A percentile compares a stretch with the other conserved stretches of the same genome.
Conservation (phyloP, 2,797 vertebrate genomes). For the Hydrophis major region DNA sequence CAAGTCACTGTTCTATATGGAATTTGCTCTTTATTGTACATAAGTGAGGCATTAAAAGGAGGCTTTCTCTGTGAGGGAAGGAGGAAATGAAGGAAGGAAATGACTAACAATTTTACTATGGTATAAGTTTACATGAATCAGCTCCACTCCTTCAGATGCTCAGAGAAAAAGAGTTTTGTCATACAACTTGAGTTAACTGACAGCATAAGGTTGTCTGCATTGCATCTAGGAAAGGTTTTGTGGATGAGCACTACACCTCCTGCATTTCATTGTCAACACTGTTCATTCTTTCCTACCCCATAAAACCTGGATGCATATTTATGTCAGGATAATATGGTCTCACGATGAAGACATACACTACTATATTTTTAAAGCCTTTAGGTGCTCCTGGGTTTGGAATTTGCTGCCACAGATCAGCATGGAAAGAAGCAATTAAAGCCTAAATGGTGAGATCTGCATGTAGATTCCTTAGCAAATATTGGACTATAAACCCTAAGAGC, state of each 20-base stretch:
- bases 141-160: not conserved
- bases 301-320: not conserved
- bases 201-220: not conserved
- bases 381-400: not conserved
- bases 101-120: not conserved
- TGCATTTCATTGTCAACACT: not conserved
- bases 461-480: not conserved
- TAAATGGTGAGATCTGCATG: not conserved
- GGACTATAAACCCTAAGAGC: not conserved
- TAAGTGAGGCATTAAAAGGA: not conserved
- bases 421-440: not conserved
- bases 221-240: not conserved
- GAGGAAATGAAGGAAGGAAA: not conserved
- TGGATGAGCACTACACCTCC: not conserved
- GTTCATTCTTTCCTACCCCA: not conserved
- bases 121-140: not conserved
- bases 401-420: not conserved
- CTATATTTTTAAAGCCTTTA: not conserved
- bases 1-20: not conserved
- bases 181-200: not conserved
- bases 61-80: not conserved
- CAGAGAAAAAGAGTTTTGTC: not conserved
- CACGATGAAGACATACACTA: not conserved
- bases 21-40: not conserved
- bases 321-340: not conserved